Percentiles rank a stretch among this genome's conserved stretches.
These are phyloP conservation scores for Pomatorhinus ruficollis DNA, from an alignment of 2,113 vertebrate species.

Conservation along the genomic window DNA sequence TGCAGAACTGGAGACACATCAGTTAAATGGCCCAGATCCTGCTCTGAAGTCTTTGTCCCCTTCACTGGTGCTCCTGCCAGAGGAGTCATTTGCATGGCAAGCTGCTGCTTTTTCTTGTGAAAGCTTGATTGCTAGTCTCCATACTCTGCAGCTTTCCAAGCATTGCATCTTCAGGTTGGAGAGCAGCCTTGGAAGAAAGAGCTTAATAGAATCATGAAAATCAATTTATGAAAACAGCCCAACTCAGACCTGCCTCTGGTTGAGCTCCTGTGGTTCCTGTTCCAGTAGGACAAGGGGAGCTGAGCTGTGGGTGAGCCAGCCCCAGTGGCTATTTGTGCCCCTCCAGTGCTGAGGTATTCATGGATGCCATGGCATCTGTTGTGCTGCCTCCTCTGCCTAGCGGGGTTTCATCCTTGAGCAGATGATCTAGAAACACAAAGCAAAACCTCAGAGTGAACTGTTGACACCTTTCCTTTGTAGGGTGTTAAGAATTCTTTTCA, in stretches of 20 bases:
- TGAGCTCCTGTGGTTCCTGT: neutral
- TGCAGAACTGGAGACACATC: neutral
- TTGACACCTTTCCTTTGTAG: neutral
- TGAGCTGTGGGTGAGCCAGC: neutral
- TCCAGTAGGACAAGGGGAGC: neutral
- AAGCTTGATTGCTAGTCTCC: neutral
- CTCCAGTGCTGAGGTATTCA: neutral
- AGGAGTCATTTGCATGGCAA: neutral
- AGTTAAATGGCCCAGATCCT: neutral
- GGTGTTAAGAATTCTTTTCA: neutral
- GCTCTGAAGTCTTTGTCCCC: neutral
- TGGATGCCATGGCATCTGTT: neutral
- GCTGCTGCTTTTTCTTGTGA: neutral
- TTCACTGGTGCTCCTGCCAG: neutral
- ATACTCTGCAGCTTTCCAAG: neutral
- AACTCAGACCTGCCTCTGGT: neutral
- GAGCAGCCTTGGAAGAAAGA: neutral
- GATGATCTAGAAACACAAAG: neutral
- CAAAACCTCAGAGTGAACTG: neutral
- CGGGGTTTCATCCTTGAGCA: neutral
- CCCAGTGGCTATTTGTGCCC: fast-evolving
- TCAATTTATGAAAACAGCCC: neutral
- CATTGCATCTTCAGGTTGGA: neutral
- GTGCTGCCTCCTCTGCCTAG: neutral
- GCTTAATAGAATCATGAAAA: neutral